phyloP scores from a whole-genome alignment of 1,140 invertebrate genomes.

The Ceratina australensis region DNA sequence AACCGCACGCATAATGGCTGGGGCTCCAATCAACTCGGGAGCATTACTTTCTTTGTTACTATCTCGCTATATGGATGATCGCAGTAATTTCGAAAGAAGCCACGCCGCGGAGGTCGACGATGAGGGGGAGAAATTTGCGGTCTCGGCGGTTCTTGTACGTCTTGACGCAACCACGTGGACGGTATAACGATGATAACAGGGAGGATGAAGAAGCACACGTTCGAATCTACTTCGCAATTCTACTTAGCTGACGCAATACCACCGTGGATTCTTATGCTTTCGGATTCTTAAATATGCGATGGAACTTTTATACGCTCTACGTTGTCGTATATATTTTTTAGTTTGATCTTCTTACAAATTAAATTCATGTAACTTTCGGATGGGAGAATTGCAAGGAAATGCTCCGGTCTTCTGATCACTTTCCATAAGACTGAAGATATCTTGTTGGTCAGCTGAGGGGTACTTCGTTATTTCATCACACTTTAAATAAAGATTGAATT shows the following conservation, averaged over 20 bases:
- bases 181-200: conserved; percentile 26
- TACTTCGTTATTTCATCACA: too few species aligned
- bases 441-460: too few species aligned
- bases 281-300: conserved; percentile 37
- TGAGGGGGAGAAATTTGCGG: conserved; percentile 46
- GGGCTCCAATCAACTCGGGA: conserved; percentile 2
- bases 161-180: conserved; percentile 52
- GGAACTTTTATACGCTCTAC: conserved; percentile 44
- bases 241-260: conserved; percentile 15
- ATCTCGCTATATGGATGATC: conserved; percentile 47
- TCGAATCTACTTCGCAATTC: conserved; percentile 26
- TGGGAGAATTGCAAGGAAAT: too few species aligned
- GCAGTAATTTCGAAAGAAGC: conserved; percentile 50
- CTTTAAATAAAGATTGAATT: too few species aligned
- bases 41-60: conserved; percentile 52
- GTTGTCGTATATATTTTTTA: background rate
- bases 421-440: too few species aligned
- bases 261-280: conserved; percentile 16
- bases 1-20: conserved; percentile 33
- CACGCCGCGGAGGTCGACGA: conserved; percentile 44
- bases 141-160: conserved; percentile 47
- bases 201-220: conserved; percentile 13
- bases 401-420: too few species aligned
- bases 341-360: too few species aligned
- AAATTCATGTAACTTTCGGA: too few species aligned